Base-by-base conservation (phyloP, 1,140 invertebrate species). In the Drosophila paulistorum region DNA sequence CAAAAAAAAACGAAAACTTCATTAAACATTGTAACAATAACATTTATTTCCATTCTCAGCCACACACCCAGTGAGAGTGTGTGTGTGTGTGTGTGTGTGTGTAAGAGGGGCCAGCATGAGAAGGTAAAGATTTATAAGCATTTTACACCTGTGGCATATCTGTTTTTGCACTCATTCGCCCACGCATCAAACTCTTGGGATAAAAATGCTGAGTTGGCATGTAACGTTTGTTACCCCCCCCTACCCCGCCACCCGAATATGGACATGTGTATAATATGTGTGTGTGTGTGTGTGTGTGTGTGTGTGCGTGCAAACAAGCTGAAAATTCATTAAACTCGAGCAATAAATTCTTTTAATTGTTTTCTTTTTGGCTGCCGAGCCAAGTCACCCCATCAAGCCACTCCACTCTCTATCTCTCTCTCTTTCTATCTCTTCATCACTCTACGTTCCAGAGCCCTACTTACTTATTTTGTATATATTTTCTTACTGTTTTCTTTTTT, bases 331-430 rank as follows among this genome's bases (percentile, higher is more conserved):
- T 87, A 87, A 87, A 87, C 83, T 74, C 67, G 11, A 82, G 83
- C 76, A 79, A 87, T 87, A 87, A 87, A 87, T 87, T 87, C 70
- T 79, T 86, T 87, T 87, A 87, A 87, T 87, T 87, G 83, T 87
- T 87, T 86, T 82, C 72, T 62, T 72, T 71, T 79, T 51, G 45
- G 17, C 45, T 51, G 45, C 45, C 45, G 17, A 51, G 10, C 45
- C 17, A 51, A 51, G 20, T 20, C 45, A 9, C 45, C 45, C 17
- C 17, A 11, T 37, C 7, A 37, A 30, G 30, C 30, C 30, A 6
- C 35, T 37, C 9, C 35, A 37, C 1, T 30, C 35, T 11, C 9
- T 14, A 54, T 23, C 64, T 13, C n/a, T 10, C 41, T 30, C 17
- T 14, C 35, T 9, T 7, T 20, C 35, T 7, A 48, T 23, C 64